Percentiles rank a stretch among this genome's conserved stretches.
Evolutionary conservation across 2,113 vertebrate genomes (phyloP).

Genomic region (Equus quagga): DNA sequence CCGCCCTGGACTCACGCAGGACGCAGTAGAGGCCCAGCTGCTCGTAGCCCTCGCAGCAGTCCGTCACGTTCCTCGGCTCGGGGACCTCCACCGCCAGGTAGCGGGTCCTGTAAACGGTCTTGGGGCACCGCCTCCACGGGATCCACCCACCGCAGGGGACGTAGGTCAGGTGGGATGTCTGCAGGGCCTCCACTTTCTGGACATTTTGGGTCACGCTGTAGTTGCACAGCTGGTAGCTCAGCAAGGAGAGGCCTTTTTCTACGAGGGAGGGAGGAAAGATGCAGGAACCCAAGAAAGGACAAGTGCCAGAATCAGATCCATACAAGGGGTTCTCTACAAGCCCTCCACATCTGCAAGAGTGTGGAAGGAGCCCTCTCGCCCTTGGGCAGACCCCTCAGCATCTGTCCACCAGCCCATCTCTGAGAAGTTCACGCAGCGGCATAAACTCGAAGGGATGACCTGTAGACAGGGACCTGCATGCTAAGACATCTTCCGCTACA

Average conservation of each 20-base stretch:
- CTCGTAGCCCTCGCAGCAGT: slow-evolving; percentile 92
- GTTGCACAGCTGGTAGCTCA: slow-evolving; percentile 92
- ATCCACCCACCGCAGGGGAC: slow-evolving; percentile 91
- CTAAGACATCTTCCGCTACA: neutral
- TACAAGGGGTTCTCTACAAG: rapidly evolving
- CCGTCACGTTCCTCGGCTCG: slow-evolving; percentile 83
- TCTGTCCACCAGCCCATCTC: rapidly evolving
- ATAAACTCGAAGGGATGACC: rapidly evolving
- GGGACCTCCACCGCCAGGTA: slow-evolving; percentile 80
- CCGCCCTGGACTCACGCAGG: slow-evolving; percentile 86
- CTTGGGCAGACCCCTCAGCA: rapidly evolving
- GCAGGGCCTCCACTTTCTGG: slow-evolving; percentile 83
- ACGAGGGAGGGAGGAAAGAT: rapidly evolving
- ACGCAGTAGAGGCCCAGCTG: slow-evolving; percentile 93
- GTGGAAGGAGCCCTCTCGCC: rapidly evolving
- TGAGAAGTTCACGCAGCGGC: rapidly evolving
- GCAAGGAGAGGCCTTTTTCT: slow-evolving; percentile 89
- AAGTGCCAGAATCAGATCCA: neutral
- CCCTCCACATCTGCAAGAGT: rapidly evolving
- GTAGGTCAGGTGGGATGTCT: slow-evolving; percentile 81
- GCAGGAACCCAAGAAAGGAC: neutral
- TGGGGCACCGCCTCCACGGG: slow-evolving; percentile 89
- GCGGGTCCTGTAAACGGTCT: slow-evolving; percentile 82
- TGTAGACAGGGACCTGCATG: rapidly evolving
- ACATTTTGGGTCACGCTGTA: slow-evolving; percentile 83